A percentile compares a stretch with the other conserved stretches of the same genome.
These are phyloP conservation scores for Silurus lanzhouensis DNA, from an alignment of 2,797 vertebrate genomes.

Conservation along the genomic window DNA sequence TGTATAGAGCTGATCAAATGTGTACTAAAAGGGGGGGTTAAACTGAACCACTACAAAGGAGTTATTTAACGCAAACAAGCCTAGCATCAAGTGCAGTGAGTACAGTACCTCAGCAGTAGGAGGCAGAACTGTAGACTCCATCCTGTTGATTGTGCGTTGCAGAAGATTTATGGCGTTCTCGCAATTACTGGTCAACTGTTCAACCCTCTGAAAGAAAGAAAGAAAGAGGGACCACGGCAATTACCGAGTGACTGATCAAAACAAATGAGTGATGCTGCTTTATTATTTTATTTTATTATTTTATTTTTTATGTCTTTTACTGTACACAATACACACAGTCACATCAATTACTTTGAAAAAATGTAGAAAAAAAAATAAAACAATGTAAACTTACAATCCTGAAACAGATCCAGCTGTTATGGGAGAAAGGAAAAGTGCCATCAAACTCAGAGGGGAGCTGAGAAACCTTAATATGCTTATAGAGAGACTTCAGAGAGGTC, in stretches of 20 bases:
- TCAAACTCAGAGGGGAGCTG: slow-evolving; percentile 84
- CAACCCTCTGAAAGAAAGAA: slow-evolving; percentile 76
- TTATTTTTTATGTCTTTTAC: background rate
- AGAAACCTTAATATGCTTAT: slow-evolving; percentile 79
- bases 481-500: slow-evolving; percentile 80
- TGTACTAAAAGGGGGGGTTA: background rate
- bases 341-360: background rate
- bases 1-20: background rate
- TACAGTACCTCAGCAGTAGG: slow-evolving; percentile 71
- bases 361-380: background rate
- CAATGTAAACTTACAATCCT: slow-evolving; percentile 74
- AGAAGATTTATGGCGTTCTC: slow-evolving; percentile 78
- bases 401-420: slow-evolving; percentile 86
- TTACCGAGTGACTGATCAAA: slow-evolving; percentile 12
- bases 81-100: background rate
- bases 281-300: background rate
- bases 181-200: slow-evolving; percentile 82
- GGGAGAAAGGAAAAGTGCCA: slow-evolving; percentile 83
- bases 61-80: background rate
- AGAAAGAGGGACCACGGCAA: background rate
- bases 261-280: background rate
- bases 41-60: background rate
- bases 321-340: background rate
- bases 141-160: slow-evolving; percentile 73
- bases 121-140: slow-evolving; percentile 76